Conservation (phyloP, 2,113 vertebrate species). For the Crotalus horridus region DNA sequence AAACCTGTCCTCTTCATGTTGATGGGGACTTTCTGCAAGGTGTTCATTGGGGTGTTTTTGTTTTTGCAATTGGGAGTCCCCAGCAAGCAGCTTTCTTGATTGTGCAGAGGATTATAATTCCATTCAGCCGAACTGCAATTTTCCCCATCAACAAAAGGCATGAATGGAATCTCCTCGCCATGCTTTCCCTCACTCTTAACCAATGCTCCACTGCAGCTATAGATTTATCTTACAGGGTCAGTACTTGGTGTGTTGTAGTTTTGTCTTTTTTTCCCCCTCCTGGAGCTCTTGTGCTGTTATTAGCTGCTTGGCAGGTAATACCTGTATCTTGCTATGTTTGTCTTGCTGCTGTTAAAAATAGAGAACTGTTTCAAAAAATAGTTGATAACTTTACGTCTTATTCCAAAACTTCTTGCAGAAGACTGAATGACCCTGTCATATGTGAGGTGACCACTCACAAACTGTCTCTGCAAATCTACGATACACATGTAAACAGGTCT, state of each 20-base stretch:
- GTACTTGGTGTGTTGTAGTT: background rate
- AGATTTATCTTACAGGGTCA: background rate
- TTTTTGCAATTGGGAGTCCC: background rate
- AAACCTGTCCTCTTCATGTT: background rate
- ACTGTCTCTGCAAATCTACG: slow-evolving; percentile 3
- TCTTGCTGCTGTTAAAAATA: slow-evolving; percentile 12
- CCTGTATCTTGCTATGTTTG: background rate
- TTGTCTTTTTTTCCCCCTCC: background rate
- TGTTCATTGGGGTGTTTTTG: background rate
- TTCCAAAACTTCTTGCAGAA: background rate
- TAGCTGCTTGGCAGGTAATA: background rate
- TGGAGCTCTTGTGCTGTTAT: background rate
- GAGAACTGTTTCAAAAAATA: background rate
- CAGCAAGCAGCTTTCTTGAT: background rate
- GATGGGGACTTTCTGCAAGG: background rate
- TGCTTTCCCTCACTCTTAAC: background rate
- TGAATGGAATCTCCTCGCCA: background rate
- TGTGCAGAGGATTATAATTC: background rate
- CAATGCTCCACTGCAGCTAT: background rate
- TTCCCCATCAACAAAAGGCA: background rate
- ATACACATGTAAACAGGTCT: slow-evolving; percentile 19
- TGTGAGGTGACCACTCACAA: background rate
- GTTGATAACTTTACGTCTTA: background rate
- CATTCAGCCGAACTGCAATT: background rate
- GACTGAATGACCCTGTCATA: background rate